These are phyloP conservation scores for Pteria penguin DNA, from an alignment of 2,888 invertebrate genomes.

Conservation along the genomic window DNA sequence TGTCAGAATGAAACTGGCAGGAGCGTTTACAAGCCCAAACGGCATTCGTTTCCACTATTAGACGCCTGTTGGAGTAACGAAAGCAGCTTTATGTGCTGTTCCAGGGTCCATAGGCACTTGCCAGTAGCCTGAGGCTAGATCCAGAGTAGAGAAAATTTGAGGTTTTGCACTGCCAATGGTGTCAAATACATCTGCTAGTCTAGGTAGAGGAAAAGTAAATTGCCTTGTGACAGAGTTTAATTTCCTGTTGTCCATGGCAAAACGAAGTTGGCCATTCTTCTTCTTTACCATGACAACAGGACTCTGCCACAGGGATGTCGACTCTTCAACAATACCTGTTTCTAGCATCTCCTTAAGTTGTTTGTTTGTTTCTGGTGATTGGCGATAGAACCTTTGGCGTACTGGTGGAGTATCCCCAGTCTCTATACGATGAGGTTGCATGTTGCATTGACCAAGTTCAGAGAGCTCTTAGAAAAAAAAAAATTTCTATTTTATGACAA, in stretches of 20 bases:
- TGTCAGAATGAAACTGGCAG: not conserved
- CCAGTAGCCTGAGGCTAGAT: too few relatives aligned
- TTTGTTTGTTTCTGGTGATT: conserved; percentile 5
- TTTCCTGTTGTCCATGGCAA: conserved; percentile 17
- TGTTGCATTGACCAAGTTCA: not conserved
- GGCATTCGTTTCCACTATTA: not conserved
- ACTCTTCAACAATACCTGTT: too few relatives aligned
- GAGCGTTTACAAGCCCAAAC: not conserved
- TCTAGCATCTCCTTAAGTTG: too few relatives aligned
- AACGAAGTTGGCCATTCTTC: conserved; percentile 2
- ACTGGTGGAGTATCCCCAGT: conserved; percentile 14
- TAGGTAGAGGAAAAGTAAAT: conserved; percentile 7
- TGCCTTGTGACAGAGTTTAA: conserved; percentile 10
- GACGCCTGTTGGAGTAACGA: not conserved
- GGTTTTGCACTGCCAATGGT: conserved; percentile 11
- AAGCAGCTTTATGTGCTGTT: conserved; percentile 1
- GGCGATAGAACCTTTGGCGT: conserved; percentile 12
- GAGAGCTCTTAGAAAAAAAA: not conserved
- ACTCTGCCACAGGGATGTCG: not conserved
- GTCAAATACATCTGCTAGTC: conserved; percentile 40
- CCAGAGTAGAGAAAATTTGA: conserved; percentile 8
- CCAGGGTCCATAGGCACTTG: too few relatives aligned
- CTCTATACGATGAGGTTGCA: not conserved
- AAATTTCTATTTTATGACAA: not conserved
- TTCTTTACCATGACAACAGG: conserved; percentile 14